Evolutionary conservation across 2,888 invertebrate species (phyloP).

Genomic region (Campoletis raptor): DNA sequence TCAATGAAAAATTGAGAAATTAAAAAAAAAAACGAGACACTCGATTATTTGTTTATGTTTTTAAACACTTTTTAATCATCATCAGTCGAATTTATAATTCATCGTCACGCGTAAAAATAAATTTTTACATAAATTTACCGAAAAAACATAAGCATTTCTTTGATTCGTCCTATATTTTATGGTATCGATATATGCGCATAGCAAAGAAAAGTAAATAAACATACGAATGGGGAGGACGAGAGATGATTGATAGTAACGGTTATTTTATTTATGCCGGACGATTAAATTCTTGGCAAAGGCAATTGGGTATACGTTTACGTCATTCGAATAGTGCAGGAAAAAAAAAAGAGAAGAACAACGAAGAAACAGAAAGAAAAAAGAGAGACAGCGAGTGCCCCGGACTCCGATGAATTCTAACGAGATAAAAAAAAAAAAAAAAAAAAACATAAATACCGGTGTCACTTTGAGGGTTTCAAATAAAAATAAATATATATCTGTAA

Average conservation of each 20-base stretch:
- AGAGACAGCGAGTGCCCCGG: constrained; percentile 27
- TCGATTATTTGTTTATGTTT: background rate
- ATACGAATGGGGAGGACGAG: constrained; percentile 3
- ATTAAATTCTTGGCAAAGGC: constrained; percentile 67
- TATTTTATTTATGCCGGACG: constrained; percentile 47
- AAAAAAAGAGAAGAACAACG: constrained; percentile 3
- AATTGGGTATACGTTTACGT: constrained; percentile 54
- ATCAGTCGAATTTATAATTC: background rate
- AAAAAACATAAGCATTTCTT: background rate
- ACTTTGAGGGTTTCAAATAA: constrained; percentile 27
- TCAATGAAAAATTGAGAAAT: background rate
- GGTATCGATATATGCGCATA: background rate
- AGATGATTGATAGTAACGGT: constrained; percentile 64
- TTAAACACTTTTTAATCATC: background rate
- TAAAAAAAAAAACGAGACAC: background rate
- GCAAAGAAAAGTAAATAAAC: background rate
- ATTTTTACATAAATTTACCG: background rate
- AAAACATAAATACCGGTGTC: background rate
- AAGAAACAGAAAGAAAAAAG: background rate
- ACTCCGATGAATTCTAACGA: constrained; percentile 64
- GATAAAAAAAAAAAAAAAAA: constrained; percentile 4
- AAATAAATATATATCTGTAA: constrained; percentile 7
- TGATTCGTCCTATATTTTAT: background rate
- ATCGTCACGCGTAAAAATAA: background rate
- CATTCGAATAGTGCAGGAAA: constrained; percentile 37